Evolutionary conservation across 1,140 invertebrate genomes (phyloP).

Genomic region (Camponotus pennsylvanicus): DNA sequence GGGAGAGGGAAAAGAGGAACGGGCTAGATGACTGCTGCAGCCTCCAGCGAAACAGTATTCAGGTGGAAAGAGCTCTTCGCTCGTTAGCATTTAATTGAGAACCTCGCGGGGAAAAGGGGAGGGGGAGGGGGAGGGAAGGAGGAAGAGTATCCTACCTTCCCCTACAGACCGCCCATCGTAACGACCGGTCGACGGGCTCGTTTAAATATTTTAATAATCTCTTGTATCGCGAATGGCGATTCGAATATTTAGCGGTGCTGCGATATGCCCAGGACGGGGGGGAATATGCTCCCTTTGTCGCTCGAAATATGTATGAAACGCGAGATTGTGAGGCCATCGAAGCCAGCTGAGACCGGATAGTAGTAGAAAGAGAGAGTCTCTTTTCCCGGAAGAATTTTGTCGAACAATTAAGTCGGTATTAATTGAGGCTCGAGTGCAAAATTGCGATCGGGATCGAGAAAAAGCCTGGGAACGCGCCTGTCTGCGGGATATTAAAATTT

Average conservation of each 20-base stretch:
- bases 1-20: not conserved
- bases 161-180: conserved; percentile 62
- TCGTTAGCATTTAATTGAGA: conserved; percentile 82
- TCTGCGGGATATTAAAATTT: conserved; percentile 27
- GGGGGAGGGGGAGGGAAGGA: too few relatives aligned
- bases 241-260: conserved; percentile 76
- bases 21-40: conserved; percentile 72
- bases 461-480: not conserved
- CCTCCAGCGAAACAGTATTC: conserved; percentile 77
- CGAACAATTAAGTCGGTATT: conserved; percentile 61
- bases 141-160: not conserved
- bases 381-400: conserved; percentile 8
- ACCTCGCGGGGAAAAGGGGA: conserved; percentile 68
- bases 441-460: not conserved
- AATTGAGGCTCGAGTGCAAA: conserved; percentile 48
- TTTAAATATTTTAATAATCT: conserved; percentile 82
- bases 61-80: conserved; percentile 80
- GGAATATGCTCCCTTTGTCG: conserved; percentile 32
- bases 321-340: not conserved
- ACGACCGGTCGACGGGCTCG: conserved; percentile 77
- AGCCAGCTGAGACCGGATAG: not conserved
- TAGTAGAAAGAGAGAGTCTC: not conserved
- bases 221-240: conserved; percentile 78
- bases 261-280: conserved; percentile 48
- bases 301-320: conserved; percentile 47